Evolutionary conservation across 2,797 vertebrate species (phyloP).

Genomic region (Danio aesculapii): DNA sequence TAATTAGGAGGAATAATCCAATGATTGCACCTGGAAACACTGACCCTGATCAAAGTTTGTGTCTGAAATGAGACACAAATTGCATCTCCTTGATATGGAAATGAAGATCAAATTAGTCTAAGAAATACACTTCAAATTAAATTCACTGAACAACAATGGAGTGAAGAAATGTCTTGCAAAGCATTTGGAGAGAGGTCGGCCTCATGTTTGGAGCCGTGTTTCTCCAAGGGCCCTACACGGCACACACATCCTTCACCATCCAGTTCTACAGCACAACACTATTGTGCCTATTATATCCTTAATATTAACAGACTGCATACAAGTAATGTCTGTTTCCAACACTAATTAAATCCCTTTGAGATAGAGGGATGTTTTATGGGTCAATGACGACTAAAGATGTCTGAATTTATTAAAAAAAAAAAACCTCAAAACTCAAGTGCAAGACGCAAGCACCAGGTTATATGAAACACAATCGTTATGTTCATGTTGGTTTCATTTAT

Average conservation of each 20-base stretch:
- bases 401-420: background rate
- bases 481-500: background rate
- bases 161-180: slow-evolving; percentile 3
- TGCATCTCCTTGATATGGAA: background rate
- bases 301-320: background rate
- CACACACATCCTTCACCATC: slow-evolving; percentile 9
- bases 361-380: background rate
- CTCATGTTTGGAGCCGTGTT: background rate
- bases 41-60: slow-evolving; percentile 27
- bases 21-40: slow-evolving; percentile 6
- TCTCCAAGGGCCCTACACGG: slow-evolving; percentile 3
- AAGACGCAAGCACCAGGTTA: background rate
- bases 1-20: background rate
- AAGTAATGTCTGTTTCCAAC: background rate
- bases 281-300: background rate
- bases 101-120: slow-evolving; percentile 2
- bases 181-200: background rate
- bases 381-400: slow-evolving; percentile 13
- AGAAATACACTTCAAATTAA: background rate
- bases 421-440: background rate
- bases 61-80: background rate
- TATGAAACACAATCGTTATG: background rate
- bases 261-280: background rate
- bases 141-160: background rate
- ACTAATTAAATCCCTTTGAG: background rate